A percentile compares a stretch with the other conserved stretches of the same genome.
Evolutionary conservation across 2,797 vertebrate species (phyloP).

Genomic region (Apogon hyalosoma): DNA sequence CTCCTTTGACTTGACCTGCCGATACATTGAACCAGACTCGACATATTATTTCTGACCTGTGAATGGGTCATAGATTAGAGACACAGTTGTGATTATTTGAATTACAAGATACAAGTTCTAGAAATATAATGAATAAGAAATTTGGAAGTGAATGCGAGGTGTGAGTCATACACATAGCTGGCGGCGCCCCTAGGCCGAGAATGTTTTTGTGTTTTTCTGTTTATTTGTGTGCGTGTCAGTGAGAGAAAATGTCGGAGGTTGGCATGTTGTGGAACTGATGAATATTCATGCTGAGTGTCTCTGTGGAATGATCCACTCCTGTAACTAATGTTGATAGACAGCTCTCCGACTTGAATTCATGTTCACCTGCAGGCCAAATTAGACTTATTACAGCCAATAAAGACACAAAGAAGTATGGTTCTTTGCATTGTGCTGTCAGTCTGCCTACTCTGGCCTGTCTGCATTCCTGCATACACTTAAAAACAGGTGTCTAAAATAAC

Average conservation of each 20-base stretch:
- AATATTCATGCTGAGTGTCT: slow-evolving; percentile 96
- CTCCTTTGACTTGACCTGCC: too few species aligned
- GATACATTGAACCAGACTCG: background rate
- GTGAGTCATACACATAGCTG: slow-evolving; percentile 64
- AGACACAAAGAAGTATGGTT: slow-evolving; percentile 28
- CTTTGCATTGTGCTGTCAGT: slow-evolving; percentile 36
- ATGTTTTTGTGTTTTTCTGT: slow-evolving; percentile 54
- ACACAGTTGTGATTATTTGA: slow-evolving; percentile 15
- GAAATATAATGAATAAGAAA: slow-evolving; percentile 21
- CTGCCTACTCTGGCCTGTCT: slow-evolving; percentile 27
- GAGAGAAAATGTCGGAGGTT: slow-evolving; percentile 44
- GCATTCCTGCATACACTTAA: slow-evolving; percentile 6
- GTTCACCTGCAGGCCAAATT: slow-evolving; percentile 82
- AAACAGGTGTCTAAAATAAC: slow-evolving; percentile 14
- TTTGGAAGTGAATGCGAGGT: slow-evolving; percentile 22
- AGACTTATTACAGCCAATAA: slow-evolving; percentile 68
- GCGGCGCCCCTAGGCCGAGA: slow-evolving; percentile 47
- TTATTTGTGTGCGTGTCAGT: slow-evolving; percentile 17
- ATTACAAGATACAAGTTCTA: background rate
- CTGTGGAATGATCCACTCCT: slow-evolving; percentile 89
- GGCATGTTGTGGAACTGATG: slow-evolving; percentile 90
- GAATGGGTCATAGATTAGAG: background rate
- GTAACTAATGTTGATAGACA: slow-evolving; percentile 93
- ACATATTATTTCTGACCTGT: slow-evolving; percentile 3
- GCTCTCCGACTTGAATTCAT: slow-evolving; percentile 91